A percentile compares a stretch with the other conserved stretches of the same genome.
Conservation (phyloP, 2,113 vertebrate genomes). For the Oceanites oceanicus region DNA sequence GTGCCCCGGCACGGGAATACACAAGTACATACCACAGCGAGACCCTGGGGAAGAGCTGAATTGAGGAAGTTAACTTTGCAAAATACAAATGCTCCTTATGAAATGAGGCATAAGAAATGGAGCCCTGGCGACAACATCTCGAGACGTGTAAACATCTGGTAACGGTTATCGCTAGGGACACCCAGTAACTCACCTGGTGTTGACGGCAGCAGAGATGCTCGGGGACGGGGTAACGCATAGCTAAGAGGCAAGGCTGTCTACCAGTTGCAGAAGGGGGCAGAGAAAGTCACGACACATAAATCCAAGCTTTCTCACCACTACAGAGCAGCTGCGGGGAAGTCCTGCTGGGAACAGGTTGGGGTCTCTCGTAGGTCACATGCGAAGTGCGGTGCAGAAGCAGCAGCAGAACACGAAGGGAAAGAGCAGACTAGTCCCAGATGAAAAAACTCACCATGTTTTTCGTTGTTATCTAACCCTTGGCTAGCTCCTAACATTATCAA, state of each 20-base stretch:
- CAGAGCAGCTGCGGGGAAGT: rapidly evolving
- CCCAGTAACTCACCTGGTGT: not conserved
- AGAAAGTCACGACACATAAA: not conserved
- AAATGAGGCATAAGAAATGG: not conserved
- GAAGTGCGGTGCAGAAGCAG: rapidly evolving
- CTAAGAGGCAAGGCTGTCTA: not conserved
- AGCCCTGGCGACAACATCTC: conserved; percentile 1
- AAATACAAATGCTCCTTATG: not conserved
- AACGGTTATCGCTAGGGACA: not conserved
- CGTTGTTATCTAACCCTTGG: not conserved
- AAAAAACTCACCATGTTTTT: not conserved
- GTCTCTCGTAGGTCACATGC: not conserved
- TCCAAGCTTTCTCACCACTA: not conserved
- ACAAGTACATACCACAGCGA: rapidly evolving
- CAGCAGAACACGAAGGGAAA: not conserved
- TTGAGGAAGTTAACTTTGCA: not conserved
- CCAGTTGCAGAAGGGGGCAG: not conserved
- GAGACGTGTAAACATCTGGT: conserved; percentile 21
- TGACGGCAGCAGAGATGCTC: not conserved
- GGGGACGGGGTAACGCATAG: not conserved
- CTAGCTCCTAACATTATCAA: not conserved
- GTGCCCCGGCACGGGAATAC: rapidly evolving
- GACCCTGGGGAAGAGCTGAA: not conserved
- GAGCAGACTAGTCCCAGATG: not conserved
- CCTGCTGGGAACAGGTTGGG: not conserved